phyloP scores from a whole-genome alignment of 1,140 invertebrate genomes.

The Mycetomoellerius zeteki region DNA sequence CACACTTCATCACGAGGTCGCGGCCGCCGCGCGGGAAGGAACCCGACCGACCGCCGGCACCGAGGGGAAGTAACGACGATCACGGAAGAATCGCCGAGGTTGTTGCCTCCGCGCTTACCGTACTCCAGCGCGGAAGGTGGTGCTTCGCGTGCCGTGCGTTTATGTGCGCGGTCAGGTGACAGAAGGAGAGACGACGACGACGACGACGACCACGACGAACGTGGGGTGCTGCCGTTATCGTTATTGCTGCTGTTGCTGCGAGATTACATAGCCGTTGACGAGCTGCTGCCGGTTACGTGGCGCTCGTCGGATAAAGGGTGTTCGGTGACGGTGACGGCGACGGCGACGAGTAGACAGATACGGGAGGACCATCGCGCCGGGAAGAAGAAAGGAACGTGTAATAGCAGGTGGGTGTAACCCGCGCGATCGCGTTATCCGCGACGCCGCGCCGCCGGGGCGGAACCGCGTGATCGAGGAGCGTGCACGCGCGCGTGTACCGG shows the following conservation, averaged over 20 bases:
- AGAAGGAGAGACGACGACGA: slow-evolving; percentile 29
- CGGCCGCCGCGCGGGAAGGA: neutral
- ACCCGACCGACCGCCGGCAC: neutral
- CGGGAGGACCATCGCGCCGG: neutral
- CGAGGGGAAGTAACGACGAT: slow-evolving; percentile 38
- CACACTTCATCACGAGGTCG: slow-evolving; percentile 33
- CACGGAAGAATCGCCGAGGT: slow-evolving; percentile 32
- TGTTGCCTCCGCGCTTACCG: slow-evolving; percentile 40
- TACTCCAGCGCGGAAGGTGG: slow-evolving; percentile 47
- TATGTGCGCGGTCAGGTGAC: slow-evolving; percentile 77
- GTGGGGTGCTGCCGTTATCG: neutral
- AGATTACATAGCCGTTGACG: slow-evolving; percentile 1
- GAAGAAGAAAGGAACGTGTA: slow-evolving; percentile 21
- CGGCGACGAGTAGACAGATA: neutral
- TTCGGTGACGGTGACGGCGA: slow-evolving; percentile 21
- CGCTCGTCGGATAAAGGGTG: neutral
- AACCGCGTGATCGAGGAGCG: slow-evolving; percentile 1
- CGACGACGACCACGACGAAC: slow-evolving; percentile 4
- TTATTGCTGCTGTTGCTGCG: neutral
- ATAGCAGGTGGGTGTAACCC: slow-evolving; percentile 77
- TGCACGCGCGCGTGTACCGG: slow-evolving; percentile 58
- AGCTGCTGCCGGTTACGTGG: slow-evolving; percentile 16
- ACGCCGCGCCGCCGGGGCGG: neutral
- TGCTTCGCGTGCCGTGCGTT: slow-evolving; percentile 30
- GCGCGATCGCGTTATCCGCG: neutral